phyloP scores from a whole-genome alignment of 1,140 invertebrate species.

The Cecropterus lyciades region DNA sequence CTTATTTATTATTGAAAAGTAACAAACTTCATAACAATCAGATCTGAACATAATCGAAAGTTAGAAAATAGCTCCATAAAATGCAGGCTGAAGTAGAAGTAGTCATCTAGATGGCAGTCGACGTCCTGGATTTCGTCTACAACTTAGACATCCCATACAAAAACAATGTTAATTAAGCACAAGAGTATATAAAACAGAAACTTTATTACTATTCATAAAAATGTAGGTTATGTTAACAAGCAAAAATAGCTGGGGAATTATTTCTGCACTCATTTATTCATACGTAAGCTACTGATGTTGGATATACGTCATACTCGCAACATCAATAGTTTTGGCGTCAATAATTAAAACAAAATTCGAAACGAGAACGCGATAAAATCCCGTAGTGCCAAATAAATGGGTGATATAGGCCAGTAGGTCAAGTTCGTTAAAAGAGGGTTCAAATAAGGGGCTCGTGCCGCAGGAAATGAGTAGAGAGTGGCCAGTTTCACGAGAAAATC shows the following conservation, averaged over 20 bases:
- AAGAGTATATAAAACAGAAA: neutral
- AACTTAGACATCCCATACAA: too few relatives aligned
- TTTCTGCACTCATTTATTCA: slow-evolving; percentile 15
- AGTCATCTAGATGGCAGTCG: too few relatives aligned
- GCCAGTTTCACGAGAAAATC: neutral
- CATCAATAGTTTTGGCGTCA: slow-evolving; percentile 7
- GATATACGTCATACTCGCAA: neutral
- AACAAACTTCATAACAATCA: too few relatives aligned
- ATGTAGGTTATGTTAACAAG: slow-evolving; percentile 15
- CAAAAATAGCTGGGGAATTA: neutral
- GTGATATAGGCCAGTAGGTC: slow-evolving; percentile 18
- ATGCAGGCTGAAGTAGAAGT: too few relatives aligned
- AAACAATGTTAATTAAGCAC: neutral
- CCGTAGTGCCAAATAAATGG: slow-evolving; percentile 12
- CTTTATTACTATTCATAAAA: neutral
- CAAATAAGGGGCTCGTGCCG: slow-evolving; percentile 18
- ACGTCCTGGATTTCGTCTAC: too few relatives aligned
- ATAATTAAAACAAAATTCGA: slow-evolving; percentile 27
- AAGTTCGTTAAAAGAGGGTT: slow-evolving; percentile 28
- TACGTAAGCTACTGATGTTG: slow-evolving; percentile 4
- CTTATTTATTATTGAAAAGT: too few relatives aligned
- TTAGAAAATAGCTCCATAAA: too few relatives aligned
- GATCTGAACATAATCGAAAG: too few relatives aligned
- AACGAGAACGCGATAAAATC: slow-evolving; percentile 24
- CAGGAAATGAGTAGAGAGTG: slow-evolving; percentile 13